Evolutionary conservation across 30 jellyfish, hydroid and myxozoan species (phyloP).

Genomic region (Aurelia aurita complex sp. Pacific): DNA sequence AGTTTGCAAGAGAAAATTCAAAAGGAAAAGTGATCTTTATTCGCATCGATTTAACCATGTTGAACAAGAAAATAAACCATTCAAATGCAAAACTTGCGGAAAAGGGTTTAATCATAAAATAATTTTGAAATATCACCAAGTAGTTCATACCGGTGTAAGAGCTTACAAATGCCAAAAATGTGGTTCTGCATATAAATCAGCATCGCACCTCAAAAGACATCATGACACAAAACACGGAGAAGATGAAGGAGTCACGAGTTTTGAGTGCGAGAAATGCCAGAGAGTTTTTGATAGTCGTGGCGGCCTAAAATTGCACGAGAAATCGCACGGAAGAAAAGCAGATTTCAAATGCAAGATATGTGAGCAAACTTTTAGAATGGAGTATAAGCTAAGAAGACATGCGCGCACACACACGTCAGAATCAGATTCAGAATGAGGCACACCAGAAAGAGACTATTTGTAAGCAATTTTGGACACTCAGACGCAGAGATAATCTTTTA

Average conservation of each 20-base stretch:
- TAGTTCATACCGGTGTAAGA: not conserved
- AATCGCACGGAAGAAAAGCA: not conserved
- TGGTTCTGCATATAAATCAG: not conserved
- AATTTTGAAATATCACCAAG: not conserved
- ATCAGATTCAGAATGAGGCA: too few species aligned
- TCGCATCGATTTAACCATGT: not conserved
- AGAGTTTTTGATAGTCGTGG: not conserved
- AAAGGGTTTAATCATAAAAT: not conserved
- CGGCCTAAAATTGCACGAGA: not conserved
- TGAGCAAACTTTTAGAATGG: not conserved
- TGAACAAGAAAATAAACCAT: not conserved
- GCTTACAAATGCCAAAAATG: not conserved
- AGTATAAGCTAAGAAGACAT: not conserved
- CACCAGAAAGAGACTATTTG: too few species aligned
- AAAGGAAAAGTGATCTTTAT: not conserved
- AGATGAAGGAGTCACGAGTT: not conserved
- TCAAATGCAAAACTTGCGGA: not conserved
- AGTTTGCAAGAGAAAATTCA: not conserved
- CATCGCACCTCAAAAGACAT: not conserved
- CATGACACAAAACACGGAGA: not conserved
- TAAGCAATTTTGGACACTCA: too few species aligned
- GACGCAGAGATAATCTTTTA: too few species aligned
- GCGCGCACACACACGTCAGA: not conserved
- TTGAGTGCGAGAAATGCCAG: not conserved
- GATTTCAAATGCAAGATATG: conserved; percentile 1